Base-by-base conservation (phyloP, 1,140 invertebrate species). In the Aporrectodea caliginosa region DNA sequence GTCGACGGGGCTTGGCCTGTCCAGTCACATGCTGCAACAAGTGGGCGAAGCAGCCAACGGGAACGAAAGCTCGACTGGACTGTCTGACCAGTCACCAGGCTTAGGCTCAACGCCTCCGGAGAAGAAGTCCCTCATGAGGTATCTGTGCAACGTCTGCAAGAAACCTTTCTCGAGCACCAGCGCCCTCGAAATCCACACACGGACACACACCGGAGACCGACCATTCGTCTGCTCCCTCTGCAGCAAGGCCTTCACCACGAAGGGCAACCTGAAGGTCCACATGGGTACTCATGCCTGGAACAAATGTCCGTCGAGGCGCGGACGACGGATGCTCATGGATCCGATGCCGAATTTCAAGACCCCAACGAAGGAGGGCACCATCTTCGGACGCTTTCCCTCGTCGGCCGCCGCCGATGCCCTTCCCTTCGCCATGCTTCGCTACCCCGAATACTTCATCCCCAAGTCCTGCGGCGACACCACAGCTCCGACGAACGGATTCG, bases 151-250 rank as follows among this genome's bases (percentile, higher is more conserved):
- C 86, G 94, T 97, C 86, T 98, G 97, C 91, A 93, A 94, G 89
- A 98, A 98, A 91, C 96, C 96, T 91, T 98, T 98, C 91, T 97
- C 95, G 35, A 96, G 94, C 81, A 95, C 94, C 83, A 97, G 95
- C 84, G 96, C 96, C 79, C 91, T 91, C 81, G 96, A 98, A 90
- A 98, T 98, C 85, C 97, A 99, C 90, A 97, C 98, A 93, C 91
- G 97, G 85, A 98, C 97, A 0, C 97, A 99, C 90, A 98, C 96
- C 16, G 96, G 96, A 12, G 96, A 98, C 90, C 97, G 97, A 87
- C 96, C 97, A 1, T 98, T 98, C 91, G 93, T 95, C 87, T 99
- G 97, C 90, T 94, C 92, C 82, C n/a, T 88, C 6, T 87, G 87
- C 80, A 84, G 83, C 0, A 86, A 96, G 90, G 95, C 96, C 77